Conservation (phyloP, 2,797 vertebrate genomes). For the Picus viridis region DNA sequence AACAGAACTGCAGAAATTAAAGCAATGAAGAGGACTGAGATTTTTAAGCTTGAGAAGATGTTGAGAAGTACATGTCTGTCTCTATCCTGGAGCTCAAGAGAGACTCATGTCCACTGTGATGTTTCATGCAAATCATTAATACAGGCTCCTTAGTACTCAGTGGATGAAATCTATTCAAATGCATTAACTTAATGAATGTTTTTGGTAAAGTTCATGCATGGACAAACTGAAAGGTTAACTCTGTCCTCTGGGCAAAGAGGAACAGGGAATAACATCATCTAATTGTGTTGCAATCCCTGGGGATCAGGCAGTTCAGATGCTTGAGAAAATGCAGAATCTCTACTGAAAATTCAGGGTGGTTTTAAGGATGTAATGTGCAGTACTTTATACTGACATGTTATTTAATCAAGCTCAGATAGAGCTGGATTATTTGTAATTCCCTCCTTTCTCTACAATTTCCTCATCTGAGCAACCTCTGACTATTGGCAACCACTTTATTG, state of each 20-base stretch:
- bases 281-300: not conserved
- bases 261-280: not conserved
- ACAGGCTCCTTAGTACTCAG: not conserved
- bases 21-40: not conserved
- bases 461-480: not conserved
- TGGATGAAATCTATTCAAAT: constrained; percentile 33
- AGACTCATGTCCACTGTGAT: not conserved
- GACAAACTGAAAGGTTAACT: constrained; percentile 51
- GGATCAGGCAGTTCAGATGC: not conserved
- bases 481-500: not conserved
- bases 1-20: not conserved
- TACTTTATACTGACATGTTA: not conserved
- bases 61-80: not conserved
- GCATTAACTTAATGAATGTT: not conserved
- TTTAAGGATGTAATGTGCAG: not conserved
- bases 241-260: not conserved
- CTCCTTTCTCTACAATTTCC: not conserved
- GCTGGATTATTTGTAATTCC: not conserved
- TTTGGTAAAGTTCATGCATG: constrained; percentile 33
- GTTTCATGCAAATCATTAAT: not conserved
- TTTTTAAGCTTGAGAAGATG: not conserved
- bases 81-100: not conserved
- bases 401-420: not conserved
- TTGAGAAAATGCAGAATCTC: not conserved
- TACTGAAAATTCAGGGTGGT: not conserved